Conservation (phyloP, 2,888 invertebrate genomes). For the Xylocampa areola region DNA sequence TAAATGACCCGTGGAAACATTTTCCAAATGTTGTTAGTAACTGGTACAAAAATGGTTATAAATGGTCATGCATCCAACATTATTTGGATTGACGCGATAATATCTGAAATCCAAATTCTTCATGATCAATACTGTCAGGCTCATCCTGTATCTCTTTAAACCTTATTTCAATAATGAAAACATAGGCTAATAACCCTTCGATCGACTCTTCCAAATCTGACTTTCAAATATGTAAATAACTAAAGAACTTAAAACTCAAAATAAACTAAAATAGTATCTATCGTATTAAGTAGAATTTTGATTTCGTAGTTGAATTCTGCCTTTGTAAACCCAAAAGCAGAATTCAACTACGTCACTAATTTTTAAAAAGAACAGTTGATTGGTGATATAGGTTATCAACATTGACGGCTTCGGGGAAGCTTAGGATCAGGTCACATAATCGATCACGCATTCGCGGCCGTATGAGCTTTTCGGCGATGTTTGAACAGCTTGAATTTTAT, state of each 20-base stretch:
- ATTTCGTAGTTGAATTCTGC: too few relatives aligned
- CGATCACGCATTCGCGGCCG: conserved; percentile 12
- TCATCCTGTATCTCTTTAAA: not conserved
- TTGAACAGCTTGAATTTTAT: conserved; percentile 3
- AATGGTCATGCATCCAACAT: not conserved
- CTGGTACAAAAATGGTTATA: conserved; percentile 5
- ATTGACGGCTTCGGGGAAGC: conserved; percentile 21
- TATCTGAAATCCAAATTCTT: not conserved
- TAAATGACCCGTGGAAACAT: conserved; percentile 19
- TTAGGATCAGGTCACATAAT: conserved; percentile 38
- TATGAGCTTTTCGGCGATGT: conserved; percentile 23
- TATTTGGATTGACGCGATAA: too few relatives aligned
- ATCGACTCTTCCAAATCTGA: too few relatives aligned
- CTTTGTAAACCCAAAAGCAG: too few relatives aligned
- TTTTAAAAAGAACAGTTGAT: too few relatives aligned
- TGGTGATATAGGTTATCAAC: conserved; percentile 19
- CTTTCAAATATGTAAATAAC: too few relatives aligned
- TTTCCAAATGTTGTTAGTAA: conserved; percentile 10
- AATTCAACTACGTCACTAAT: too few relatives aligned
- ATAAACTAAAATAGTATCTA: too few relatives aligned
- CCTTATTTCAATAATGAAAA: conserved; percentile 1
- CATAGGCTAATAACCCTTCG: too few relatives aligned
- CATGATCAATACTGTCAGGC: not conserved
- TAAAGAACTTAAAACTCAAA: too few relatives aligned
- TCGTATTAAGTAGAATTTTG: too few relatives aligned